Evolutionary conservation across 1,140 invertebrate species (phyloP).

Genomic region (Drosophila varians): DNA sequence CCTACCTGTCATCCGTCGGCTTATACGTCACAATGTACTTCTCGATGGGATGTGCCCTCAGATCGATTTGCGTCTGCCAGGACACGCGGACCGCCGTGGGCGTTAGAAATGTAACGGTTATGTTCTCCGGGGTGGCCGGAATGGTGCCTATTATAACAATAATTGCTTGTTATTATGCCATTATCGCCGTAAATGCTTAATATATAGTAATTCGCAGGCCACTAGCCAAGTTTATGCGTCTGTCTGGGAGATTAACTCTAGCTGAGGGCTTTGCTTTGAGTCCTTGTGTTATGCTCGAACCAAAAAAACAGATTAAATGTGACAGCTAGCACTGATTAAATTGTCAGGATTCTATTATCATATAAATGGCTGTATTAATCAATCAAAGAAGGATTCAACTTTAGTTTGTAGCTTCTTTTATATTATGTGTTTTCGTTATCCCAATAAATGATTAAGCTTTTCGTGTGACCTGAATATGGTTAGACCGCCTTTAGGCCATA

Average conservation of each 20-base stretch:
- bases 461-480: not conserved
- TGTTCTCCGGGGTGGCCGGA: constrained; percentile 91
- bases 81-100: constrained; percentile 92
- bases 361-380: not conserved
- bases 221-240: constrained; percentile 12
- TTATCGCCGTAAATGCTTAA: constrained; percentile 35
- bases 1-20: constrained; percentile 83
- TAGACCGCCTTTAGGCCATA: not conserved
- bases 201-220: constrained; percentile 4
- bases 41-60: constrained; percentile 86
- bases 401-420: too few relatives aligned
- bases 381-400: too few relatives aligned
- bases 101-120: constrained; percentile 92
- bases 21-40: constrained; percentile 93
- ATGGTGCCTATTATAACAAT: constrained; percentile 88
- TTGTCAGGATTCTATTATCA: constrained; percentile 14
- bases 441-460: too few relatives aligned
- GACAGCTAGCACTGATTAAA: not conserved
- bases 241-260: constrained; percentile 8
- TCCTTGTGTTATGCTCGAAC: constrained; percentile 6
- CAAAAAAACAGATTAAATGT: not conserved
- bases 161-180: constrained; percentile 53
- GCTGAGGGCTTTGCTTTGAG: constrained; percentile 12
- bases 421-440: too few relatives aligned
- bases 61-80: constrained; percentile 90